A percentile compares a stretch with the other conserved stretches of the same genome.
Conservation (phyloP, 2,888 invertebrate species). For the Blomia tropicalis region DNA sequence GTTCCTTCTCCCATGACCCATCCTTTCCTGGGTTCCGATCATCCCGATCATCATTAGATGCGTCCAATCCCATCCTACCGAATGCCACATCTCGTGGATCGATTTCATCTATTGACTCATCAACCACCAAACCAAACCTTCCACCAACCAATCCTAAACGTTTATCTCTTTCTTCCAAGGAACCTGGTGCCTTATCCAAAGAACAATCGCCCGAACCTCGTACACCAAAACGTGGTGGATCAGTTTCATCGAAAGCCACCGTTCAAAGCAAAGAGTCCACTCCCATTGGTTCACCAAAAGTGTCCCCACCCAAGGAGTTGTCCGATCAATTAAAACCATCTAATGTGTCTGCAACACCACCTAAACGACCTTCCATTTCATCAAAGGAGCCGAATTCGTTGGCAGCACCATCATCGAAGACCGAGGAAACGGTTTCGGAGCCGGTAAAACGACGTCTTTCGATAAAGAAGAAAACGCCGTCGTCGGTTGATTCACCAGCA, state of each 20-base stretch:
- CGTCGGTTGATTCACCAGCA: not conserved
- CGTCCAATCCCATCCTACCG: not conserved
- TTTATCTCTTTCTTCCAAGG: not conserved
- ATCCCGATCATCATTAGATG: too few relatives aligned
- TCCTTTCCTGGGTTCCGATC: not conserved
- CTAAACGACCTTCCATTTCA: not conserved
- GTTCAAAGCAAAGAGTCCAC: not conserved
- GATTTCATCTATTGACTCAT: not conserved
- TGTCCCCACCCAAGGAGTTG: not conserved
- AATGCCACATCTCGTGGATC: not conserved
- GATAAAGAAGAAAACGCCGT: not conserved
- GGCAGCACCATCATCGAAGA: not conserved
- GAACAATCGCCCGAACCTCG: too few relatives aligned
- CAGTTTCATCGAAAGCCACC: not conserved
- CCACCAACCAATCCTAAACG: not conserved
- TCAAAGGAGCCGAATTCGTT: not conserved
- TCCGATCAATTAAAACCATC: not conserved
- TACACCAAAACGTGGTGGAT: not conserved
- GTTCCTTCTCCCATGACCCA: not conserved
- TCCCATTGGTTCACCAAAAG: not conserved
- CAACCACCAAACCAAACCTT: not conserved
- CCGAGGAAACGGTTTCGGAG: not conserved
- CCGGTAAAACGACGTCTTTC: conserved; percentile 13
- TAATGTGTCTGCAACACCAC: not conserved
- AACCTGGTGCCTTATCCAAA: too few relatives aligned